A percentile compares a stretch with the other conserved stretches of the same genome.
Conservation (phyloP, 2,888 invertebrate species). For the Neocrepidodera transversa region DNA sequence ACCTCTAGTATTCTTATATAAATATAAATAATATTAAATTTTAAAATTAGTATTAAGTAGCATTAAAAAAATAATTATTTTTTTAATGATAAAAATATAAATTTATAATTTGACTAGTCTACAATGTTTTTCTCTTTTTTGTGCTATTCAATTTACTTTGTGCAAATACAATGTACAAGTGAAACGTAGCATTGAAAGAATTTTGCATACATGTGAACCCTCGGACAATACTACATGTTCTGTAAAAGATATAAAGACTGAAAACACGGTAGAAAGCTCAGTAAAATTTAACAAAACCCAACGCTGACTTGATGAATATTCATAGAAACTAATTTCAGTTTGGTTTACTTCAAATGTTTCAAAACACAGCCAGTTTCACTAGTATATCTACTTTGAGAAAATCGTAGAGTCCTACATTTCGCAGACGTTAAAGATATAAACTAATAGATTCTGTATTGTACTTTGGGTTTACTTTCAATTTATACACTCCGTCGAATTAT, state of each 20-base stretch:
- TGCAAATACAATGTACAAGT: not conserved
- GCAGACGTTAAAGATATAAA: slow-evolving; percentile 65
- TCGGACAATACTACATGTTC: not conserved
- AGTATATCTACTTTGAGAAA: slow-evolving; percentile 64
- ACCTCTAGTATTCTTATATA: no score
- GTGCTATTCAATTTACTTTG: not conserved
- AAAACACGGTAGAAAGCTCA: slow-evolving; percentile 19
- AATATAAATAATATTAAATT: no score
- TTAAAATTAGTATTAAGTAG: no score
- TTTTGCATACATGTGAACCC: not conserved
- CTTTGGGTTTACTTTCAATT: no score
- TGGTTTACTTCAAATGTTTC: slow-evolving; percentile 76
- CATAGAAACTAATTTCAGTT: slow-evolving; percentile 60
- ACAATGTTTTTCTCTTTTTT: no score
- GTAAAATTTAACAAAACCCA: slow-evolving; percentile 19
- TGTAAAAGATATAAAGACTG: slow-evolving; percentile 8
- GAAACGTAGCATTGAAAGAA: not conserved
- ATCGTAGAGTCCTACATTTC: slow-evolving; percentile 72
- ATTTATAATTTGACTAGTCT: no score
- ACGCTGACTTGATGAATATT: slow-evolving; percentile 23
- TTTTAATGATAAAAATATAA: no score
- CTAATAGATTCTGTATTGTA: no score
- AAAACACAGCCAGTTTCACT: slow-evolving; percentile 72
- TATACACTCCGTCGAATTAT: no score
- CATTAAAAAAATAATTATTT: no score